These are phyloP conservation scores for Polypedilum pembai DNA, from an alignment of 1,140 invertebrate species.

Conservation along the genomic window DNA sequence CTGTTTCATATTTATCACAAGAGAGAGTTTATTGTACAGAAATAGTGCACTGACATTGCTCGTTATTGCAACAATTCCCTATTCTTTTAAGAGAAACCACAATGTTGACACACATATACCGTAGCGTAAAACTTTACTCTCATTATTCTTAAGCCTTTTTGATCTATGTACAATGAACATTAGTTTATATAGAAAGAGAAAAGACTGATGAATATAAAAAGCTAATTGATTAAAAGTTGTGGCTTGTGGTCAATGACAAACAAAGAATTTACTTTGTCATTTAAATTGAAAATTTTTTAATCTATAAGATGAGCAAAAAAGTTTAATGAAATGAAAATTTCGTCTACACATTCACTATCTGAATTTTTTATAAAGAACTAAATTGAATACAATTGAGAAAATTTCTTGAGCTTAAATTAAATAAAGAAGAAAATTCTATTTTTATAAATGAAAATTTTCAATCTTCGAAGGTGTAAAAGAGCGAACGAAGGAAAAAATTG, in stretches of 20 bases:
- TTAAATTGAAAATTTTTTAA: neutral
- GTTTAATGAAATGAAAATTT: too few species aligned
- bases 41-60: neutral
- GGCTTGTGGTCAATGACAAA: constrained; percentile 1
- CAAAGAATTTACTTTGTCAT: neutral
- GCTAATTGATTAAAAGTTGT: constrained; percentile 24
- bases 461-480: too few species aligned
- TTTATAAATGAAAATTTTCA: too few species aligned
- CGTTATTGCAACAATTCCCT: neutral
- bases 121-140: too few species aligned
- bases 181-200: neutral
- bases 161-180: neutral
- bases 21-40: neutral
- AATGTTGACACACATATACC: neutral
- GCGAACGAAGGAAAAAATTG: too few species aligned
- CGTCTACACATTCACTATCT: too few species aligned
- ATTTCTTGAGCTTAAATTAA: too few species aligned
- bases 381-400: too few species aligned
- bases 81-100: neutral
- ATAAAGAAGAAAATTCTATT: too few species aligned
- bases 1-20: neutral
- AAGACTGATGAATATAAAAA: neutral
- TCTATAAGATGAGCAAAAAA: too few species aligned
- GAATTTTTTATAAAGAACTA: too few species aligned
- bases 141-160: neutral